A percentile compares a stretch with the other conserved stretches of the same genome.
These are phyloP conservation scores for Diplazon laetatorius DNA, from an alignment of 2,888 invertebrate species.

Conservation along the genomic window DNA sequence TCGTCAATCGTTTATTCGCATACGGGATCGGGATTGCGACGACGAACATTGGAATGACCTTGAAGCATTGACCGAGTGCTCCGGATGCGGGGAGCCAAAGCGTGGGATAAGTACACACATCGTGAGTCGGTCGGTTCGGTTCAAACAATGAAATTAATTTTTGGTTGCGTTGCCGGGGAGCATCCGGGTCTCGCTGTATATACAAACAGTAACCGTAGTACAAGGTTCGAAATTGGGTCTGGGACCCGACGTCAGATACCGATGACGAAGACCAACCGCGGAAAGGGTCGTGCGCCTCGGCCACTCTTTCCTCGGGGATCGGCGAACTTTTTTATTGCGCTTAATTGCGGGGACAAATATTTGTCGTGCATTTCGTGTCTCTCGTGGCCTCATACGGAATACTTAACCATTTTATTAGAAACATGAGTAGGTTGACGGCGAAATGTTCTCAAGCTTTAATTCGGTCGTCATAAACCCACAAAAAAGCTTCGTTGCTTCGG, in stretches of 20 bases:
- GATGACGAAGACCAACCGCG: constrained; percentile 6
- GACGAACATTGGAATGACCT: neutral
- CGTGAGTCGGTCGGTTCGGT: constrained; percentile 66
- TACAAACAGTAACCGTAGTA: neutral
- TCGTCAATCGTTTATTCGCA: neutral
- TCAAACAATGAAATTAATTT: constrained; percentile 75
- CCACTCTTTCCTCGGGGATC: constrained; percentile 18
- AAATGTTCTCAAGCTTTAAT: constrained; percentile 19
- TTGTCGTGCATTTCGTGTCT: constrained; percentile 12
- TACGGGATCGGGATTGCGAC: constrained; percentile 20
- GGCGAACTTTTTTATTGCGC: constrained; percentile 49
- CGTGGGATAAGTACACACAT: constrained; percentile 78
- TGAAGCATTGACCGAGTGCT: constrained; percentile 16
- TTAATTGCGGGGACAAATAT: constrained; percentile 50
- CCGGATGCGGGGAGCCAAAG: constrained; percentile 35
- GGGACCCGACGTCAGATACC: neutral
- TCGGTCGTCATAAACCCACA: neutral
- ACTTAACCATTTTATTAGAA: neutral
- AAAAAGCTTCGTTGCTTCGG: neutral
- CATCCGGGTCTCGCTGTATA: constrained; percentile 45
- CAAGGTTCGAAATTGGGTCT: neutral
- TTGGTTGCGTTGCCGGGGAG: constrained; percentile 39
- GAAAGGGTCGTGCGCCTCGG: constrained; percentile 21
- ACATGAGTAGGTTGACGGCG: neutral
- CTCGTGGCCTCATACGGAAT: neutral